Conservation (phyloP, 2,797 vertebrate genomes). For the Chloroceryle amazona region DNA sequence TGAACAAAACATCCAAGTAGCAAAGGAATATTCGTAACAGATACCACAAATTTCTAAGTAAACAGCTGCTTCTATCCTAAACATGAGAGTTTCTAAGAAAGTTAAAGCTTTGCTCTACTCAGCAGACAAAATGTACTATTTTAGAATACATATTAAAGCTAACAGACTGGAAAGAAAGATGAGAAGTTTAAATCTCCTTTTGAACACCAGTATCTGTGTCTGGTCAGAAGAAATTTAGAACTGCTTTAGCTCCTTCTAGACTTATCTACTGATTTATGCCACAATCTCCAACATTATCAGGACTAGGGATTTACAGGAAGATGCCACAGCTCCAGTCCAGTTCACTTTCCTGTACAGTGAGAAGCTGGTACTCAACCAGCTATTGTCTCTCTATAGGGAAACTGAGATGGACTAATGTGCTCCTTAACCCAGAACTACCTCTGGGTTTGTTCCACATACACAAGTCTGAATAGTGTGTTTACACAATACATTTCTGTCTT, state of each 20-base stretch:
- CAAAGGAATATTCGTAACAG: background rate
- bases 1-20: background rate
- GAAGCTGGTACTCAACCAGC: background rate
- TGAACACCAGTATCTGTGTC: background rate
- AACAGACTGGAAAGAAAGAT: background rate
- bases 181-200: background rate
- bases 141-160: background rate
- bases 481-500: background rate
- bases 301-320: background rate
- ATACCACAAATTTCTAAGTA: background rate
- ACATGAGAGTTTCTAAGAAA: background rate
- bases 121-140: background rate
- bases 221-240: background rate
- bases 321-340: background rate
- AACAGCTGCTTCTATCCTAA: background rate
- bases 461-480: background rate
- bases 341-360: background rate
- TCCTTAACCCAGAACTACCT: background rate
- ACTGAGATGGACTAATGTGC: background rate
- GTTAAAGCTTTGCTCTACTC: background rate
- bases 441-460: background rate
- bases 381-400: background rate
- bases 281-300: background rate
- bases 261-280: background rate
- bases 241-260: background rate